phyloP scores from a whole-genome alignment of 1,140 invertebrate species.

The Contarinia nasturtii region DNA sequence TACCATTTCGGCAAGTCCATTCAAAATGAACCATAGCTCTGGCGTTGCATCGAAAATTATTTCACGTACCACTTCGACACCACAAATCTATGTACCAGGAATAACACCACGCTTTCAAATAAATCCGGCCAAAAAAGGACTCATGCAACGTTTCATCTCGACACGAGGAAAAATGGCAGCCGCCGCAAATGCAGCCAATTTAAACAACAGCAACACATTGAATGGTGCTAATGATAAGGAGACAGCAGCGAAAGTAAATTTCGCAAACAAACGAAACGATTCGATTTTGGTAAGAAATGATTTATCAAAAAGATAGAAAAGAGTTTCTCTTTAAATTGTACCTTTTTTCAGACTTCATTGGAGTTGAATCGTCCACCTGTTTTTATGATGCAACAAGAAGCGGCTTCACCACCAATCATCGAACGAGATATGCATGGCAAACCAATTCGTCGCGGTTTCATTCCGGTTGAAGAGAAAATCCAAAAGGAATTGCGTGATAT shows the following conservation, averaged over 20 bases:
- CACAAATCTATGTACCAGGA: conserved; percentile 29
- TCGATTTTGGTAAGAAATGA: conserved; percentile 2
- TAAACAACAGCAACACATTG: conserved; percentile 6
- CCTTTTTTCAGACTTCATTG: conserved; percentile 1
- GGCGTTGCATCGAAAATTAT: neutral
- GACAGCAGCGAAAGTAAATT: neutral
- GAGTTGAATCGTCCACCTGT: conserved; percentile 8
- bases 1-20: conserved; percentile 25
- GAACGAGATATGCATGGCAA: conserved; percentile 31
- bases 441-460: conserved; percentile 38
- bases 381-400: conserved; percentile 3
- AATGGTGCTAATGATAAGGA: neutral
- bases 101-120: conserved; percentile 30
- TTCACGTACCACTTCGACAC: conserved; percentile 33
- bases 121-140: conserved; percentile 39
- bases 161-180: conserved; percentile 41
- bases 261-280: neutral
- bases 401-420: conserved; percentile 21
- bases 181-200: neutral
- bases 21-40: conserved; percentile 20
- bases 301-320: neutral
- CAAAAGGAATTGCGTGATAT: conserved; percentile 56
- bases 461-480: conserved; percentile 57
- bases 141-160: conserved; percentile 60
- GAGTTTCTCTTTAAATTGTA: neutral